Evolutionary conservation across 2,797 vertebrate genomes (phyloP), one percentile per base, ranked within the genome.

Genomic region (Sebastes flavidus): DNA sequence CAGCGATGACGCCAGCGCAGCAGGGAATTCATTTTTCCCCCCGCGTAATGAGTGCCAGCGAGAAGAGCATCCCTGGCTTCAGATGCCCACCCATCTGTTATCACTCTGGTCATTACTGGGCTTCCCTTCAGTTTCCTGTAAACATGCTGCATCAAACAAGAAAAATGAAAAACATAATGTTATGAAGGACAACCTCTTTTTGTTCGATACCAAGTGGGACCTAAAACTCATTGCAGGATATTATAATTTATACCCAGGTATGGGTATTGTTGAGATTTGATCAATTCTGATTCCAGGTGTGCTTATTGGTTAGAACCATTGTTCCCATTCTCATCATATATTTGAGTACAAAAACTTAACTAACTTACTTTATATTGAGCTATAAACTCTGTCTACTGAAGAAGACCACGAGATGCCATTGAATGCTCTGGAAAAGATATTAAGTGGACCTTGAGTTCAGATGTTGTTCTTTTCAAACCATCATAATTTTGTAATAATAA

Each of bases 71-170:
- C 90, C 81, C 86, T 59, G 77, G 59, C 84, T 90, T 74, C 86
- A 87, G 89, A 91, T 89, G 85, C 76, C 88, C 80, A 42, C 73
- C 92, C 86, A 88, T 91, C 90, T 92, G 87, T 78, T 88, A 72
- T 77, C 49, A 30, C 80, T 70, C 74, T 22, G 59, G 56, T 62
- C 76, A 59, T 82, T 61, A n/a, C 75, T 62, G 77, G 83, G 80
- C 75, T 87, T 88, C 82, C 82, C 85, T 84, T 81, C 49, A 46
- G 29, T 87, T 71, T 70, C 61, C 85, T 84, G 74, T 78, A 74
- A 89, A 75, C 77, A 81, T 10, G 49, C 63, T 22, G 66, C 54
- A 63, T 77, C 38, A 65, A 65, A 70, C 20, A 34, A 68, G 61
- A 72, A 22, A 55, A 62, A 78, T 22, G 1, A 56, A 12, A 2